Conservation (phyloP, 1,140 invertebrate genomes). For the Babylonia areolata region DNA sequence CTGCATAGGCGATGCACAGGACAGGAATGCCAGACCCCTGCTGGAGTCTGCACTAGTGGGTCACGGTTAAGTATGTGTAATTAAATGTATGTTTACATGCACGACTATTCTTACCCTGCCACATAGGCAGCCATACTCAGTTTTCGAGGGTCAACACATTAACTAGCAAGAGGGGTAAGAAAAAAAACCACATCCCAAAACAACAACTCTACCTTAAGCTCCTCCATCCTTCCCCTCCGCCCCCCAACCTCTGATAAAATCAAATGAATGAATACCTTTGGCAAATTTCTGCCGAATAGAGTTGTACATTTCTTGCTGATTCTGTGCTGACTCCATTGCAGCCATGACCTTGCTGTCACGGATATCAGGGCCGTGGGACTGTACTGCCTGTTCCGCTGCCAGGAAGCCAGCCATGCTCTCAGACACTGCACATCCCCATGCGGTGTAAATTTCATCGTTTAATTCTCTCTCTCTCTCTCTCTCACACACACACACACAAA, state of each 20-base stretch:
- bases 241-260: background rate
- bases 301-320: constrained; percentile 52
- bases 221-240: too few species aligned
- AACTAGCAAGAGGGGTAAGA: background rate
- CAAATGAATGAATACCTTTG: constrained; percentile 28
- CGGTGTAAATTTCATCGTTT: too few species aligned
- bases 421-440: constrained; percentile 47
- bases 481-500: too few species aligned
- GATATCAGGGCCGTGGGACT: constrained; percentile 49
- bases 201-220: too few species aligned
- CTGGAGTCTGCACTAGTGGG: too few species aligned
- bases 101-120: too few species aligned
- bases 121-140: too few species aligned
- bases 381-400: constrained; percentile 50
- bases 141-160: background rate
- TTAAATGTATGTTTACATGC: too few species aligned
- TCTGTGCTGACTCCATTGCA: constrained; percentile 59
- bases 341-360: constrained; percentile 55
- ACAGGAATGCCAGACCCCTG: too few species aligned
- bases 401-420: constrained; percentile 64
- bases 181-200: background rate
- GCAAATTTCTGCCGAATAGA: constrained; percentile 22
- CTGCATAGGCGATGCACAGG: too few species aligned
- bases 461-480: too few species aligned
- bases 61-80: too few species aligned